A percentile compares a stretch with the other conserved stretches of the same genome.
Evolutionary conservation across 2,888 invertebrate species (phyloP).

Genomic region (Pelosia muscerda): DNA sequence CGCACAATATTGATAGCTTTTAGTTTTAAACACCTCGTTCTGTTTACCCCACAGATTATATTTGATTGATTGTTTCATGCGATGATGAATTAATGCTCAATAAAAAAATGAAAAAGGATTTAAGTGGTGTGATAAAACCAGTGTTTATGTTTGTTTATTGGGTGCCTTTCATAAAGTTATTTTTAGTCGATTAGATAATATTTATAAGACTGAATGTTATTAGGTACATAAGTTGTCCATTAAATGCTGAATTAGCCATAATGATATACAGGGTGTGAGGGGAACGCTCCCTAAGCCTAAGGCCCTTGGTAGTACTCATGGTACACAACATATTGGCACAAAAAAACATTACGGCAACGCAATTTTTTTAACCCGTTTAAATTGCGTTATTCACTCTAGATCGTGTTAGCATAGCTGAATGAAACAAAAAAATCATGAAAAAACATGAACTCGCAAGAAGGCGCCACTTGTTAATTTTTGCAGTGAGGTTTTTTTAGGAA

Average conservation of each 20-base stretch:
- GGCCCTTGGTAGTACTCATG: too few relatives aligned
- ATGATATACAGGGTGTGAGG: too few relatives aligned
- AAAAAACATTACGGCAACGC: too few relatives aligned
- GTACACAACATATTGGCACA: too few relatives aligned
- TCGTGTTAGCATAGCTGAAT: too few relatives aligned
- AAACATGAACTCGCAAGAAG: too few relatives aligned
- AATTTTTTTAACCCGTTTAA: too few relatives aligned
- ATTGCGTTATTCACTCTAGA: too few relatives aligned
- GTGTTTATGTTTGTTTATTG: conserved; percentile 9
- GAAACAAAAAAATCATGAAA: too few relatives aligned
- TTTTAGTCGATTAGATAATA: background rate
- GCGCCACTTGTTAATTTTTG: too few relatives aligned
- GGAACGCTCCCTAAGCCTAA: too few relatives aligned
- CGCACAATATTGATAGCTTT: conserved; percentile 30
- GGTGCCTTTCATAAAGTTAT: conserved; percentile 8
- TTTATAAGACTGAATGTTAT: background rate
- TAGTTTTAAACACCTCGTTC: conserved; percentile 24
- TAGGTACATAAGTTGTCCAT: background rate
- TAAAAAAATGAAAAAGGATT: conserved; percentile 11
- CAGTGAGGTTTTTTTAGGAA: too few relatives aligned
- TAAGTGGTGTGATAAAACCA: conserved; percentile 16
- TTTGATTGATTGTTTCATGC: conserved; percentile 38
- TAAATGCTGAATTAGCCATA: background rate
- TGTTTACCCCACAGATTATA: conserved; percentile 28
- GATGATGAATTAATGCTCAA: conserved; percentile 42